Evolutionary conservation across 2,113 vertebrate genomes (phyloP), one percentile per base, ranked within the genome.

Genomic region (Tetraodon nigroviridis): DNA sequence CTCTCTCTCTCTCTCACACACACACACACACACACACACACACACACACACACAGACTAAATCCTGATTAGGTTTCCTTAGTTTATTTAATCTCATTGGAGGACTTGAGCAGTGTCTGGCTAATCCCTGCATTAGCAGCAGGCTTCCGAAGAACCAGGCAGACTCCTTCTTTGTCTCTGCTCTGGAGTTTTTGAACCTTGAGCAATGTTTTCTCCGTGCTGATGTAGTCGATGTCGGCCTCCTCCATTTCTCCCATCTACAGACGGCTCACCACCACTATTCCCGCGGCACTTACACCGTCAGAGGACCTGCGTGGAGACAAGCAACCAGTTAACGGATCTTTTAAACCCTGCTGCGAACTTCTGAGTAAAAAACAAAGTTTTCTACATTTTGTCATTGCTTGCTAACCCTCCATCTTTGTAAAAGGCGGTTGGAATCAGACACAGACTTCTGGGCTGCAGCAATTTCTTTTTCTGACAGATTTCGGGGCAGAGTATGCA

Each of bases 241-340:
- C 94, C 74, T 97, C 93, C 42, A 92, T 93, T 88, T 99, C 94
- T 56, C 95, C 93, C 96, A 98, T 98, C 89, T 91, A 97, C 90
- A 97, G 73, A 48, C 92, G 89, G 73, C 86, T 93, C 83, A 99
- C 92, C 89, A 98, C 92, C 88, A 97, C 92, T 54, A 90, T 92
- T 69, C 95, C 94, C 50, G 92, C 92, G 58, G 92, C 73, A 57
- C 91, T 92, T 72, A 92, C 92, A 94, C 95, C 95, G 96, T 97
- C 93, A 76, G 94, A 92, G 54, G 93, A 91, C 83, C 97, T 99
- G 76, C 1, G 64, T 16, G 17, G 46, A 69, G 21, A 56, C 7
- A 71, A 15, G 21, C 51, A 27, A 11, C 6, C 32, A 27, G 24
- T 27, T 6, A 27, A 27, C 11, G 10, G 10, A 11, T 10, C 10